These are phyloP conservation scores for Pantherophis alleghaniensis DNA, from an alignment of 2,797 vertebrate genomes.

Conservation along the genomic window DNA sequence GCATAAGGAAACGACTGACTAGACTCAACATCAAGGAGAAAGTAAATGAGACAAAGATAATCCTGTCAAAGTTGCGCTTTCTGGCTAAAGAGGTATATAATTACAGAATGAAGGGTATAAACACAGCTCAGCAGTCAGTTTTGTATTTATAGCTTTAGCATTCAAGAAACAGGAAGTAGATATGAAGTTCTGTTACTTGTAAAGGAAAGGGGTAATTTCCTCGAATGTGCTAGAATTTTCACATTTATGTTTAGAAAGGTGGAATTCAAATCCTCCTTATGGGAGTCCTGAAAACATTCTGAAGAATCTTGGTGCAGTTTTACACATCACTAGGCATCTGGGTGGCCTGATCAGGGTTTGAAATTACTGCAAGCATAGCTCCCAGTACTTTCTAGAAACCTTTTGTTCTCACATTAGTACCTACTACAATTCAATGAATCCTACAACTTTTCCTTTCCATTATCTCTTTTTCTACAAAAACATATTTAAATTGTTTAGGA, in stretches of 20 bases:
- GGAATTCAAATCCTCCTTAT: neutral
- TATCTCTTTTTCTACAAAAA: neutral
- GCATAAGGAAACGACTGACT: constrained; percentile 70
- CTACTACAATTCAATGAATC: neutral
- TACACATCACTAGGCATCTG: neutral
- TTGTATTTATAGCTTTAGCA: neutral
- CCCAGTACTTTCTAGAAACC: neutral
- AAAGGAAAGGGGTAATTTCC: neutral
- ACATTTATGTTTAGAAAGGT: neutral
- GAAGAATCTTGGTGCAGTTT: neutral
- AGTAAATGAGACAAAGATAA: constrained; percentile 74
- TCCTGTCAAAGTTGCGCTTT: constrained; percentile 79
- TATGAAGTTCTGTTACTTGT: neutral
- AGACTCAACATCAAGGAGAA: constrained; percentile 76
- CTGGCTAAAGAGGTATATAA: constrained; percentile 82
- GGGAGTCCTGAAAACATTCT: neutral
- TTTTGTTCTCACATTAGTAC: no score
- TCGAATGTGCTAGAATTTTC: neutral
- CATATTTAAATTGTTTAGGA: neutral
- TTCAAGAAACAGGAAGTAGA: neutral
- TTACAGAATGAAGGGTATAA: neutral
- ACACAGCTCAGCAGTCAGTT: neutral
- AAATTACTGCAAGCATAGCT: neutral
- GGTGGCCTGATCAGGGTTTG: neutral
- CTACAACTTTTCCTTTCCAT: neutral